Base-by-base conservation (phyloP, 2,888 invertebrate species). In the Ochropacha duplaris region DNA sequence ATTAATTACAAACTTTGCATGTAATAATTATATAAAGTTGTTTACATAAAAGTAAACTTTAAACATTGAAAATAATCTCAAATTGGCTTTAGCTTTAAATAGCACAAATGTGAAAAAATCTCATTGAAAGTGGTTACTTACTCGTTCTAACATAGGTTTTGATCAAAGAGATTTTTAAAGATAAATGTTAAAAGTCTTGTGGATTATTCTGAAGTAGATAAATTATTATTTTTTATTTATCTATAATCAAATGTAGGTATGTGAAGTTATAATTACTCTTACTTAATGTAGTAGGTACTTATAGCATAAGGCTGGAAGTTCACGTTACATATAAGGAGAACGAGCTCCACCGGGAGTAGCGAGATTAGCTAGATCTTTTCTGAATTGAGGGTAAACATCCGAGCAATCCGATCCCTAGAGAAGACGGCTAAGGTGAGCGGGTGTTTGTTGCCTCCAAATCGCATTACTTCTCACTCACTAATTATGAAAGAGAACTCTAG, bases 301-400 rank as follows among this genome's bases (percentile, higher is more conserved):
- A 72, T 68, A 65, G 69, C 73, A 74, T 59, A 65, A 62, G 68
- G 74, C 64, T 65, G 67, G 66, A 60, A 26, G 68, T 65, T 74
- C 73, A 67, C 72, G 75, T 74, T 81, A 80, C 79, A 80, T 80
- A 84, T 84, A 77, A 79, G 73, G 69, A 68, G 75, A 74, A 77
- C 71, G 69, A 71, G 66, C 74, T 75, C 83, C 76, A 64, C 61
- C 57, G 86, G 76, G 83, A 84, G 78, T 66, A 71, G 64, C 71
- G 69, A 86, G 89, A 90, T 89, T 88, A 88, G 83, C 80, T 78
- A 81, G 84, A 87, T 88, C 85, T 85, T 83, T 84, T 83, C 80
- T 77, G 85, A 87, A 87, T 87, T 84, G 86, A 85, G 86, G 86
- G 85, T 84, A 89, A 88, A 87, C 88, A 87, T 86, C 81, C 79